phyloP scores from a whole-genome alignment of 2,797 vertebrate species.

The Cyclopterus lumpus region DNA sequence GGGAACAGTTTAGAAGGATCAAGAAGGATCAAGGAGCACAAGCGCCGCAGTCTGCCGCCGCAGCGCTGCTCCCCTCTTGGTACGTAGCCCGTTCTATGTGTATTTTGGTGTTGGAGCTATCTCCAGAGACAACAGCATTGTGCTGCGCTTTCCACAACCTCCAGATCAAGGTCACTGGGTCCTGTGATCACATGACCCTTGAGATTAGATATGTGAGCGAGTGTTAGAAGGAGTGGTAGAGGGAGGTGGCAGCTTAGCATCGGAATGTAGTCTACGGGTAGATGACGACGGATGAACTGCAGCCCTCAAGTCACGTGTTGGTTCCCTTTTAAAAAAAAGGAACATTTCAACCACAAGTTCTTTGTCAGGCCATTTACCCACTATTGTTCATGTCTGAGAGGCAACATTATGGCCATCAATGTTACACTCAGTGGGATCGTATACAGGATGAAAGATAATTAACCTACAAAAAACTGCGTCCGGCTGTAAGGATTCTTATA shows the following conservation, averaged over 20 bases:
- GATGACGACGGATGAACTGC: background rate
- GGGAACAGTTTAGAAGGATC: background rate
- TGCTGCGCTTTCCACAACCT: background rate
- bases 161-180: conserved; percentile 32
- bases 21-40: conserved; percentile 9
- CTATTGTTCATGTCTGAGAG: background rate
- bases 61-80: conserved; percentile 85
- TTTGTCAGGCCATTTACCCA: background rate
- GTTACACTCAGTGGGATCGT: background rate
- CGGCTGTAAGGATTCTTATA: background rate
- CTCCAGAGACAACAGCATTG: background rate
- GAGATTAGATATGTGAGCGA: conserved; percentile 6
- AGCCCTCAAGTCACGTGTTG: background rate
- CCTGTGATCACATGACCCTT: conserved; percentile 14
- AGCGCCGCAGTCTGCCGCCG: conserved; percentile 87
- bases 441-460: background rate
- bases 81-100: conserved; percentile 64
- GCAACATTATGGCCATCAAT: background rate
- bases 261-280: background rate
- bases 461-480: background rate
- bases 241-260: conserved; percentile 7
- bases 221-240: background rate
- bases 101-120: background rate
- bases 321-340: too few species aligned
- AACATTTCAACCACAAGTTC: background rate